Evolutionary conservation across 2,888 invertebrate genomes (phyloP).

Genomic region (Globia sparganii): DNA sequence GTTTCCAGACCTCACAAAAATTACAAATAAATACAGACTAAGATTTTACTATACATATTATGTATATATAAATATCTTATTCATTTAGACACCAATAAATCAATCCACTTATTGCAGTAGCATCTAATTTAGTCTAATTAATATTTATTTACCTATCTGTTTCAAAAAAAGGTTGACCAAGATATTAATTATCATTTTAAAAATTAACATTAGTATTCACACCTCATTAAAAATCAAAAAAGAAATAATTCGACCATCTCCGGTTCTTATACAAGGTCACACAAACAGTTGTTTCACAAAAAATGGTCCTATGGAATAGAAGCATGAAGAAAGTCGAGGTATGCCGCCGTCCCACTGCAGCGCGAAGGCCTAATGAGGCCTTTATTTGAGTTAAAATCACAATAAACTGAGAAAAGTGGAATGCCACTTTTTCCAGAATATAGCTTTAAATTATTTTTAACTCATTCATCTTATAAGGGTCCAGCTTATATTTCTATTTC

Average conservation of each 20-base stretch:
- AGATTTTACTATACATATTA: too few species aligned
- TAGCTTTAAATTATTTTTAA: neutral
- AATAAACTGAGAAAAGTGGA: neutral
- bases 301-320: neutral
- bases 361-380: neutral
- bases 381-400: neutral
- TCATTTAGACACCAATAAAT: slow-evolving; percentile 25
- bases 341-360: neutral
- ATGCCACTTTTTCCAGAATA: neutral
- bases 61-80: too few species aligned
- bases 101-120: neutral
- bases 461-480: neutral
- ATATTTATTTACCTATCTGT: slow-evolving; percentile 2
- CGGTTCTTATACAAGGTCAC: neutral
- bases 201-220: neutral
- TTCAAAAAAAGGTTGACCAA: slow-evolving; percentile 10
- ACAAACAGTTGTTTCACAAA: neutral
- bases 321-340: neutral
- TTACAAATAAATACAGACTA: too few species aligned
- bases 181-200: neutral
- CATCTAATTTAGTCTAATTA: slow-evolving; percentile 9
- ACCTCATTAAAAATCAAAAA: neutral
- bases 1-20: too few species aligned
- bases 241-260: too few species aligned
- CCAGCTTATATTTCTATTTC: too few species aligned